Percentiles rank a stretch among this genome's conserved stretches.
Evolutionary conservation across 2,888 invertebrate genomes (phyloP).

Genomic region (Cryptophagus acutangulus): DNA sequence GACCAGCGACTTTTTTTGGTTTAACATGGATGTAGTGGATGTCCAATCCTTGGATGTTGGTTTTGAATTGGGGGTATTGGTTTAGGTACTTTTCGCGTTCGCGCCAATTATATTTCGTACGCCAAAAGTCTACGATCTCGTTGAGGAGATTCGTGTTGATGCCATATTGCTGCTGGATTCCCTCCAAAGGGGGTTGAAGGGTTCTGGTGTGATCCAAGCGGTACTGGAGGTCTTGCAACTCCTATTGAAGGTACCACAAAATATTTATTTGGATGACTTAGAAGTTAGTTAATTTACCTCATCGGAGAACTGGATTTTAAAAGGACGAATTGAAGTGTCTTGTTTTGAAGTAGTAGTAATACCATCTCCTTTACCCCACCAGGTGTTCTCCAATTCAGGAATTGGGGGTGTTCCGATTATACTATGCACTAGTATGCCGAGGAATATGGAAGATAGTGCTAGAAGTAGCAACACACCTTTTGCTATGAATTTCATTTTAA

Average conservation of each 20-base stretch:
- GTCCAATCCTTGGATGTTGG: conserved; percentile 65
- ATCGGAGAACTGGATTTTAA: conserved; percentile 55
- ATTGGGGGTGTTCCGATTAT: conserved; percentile 8
- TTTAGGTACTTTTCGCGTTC: conserved; percentile 62
- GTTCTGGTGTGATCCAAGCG: conserved; percentile 51
- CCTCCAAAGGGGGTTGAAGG: conserved; percentile 56
- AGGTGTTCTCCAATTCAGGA: conserved; percentile 40
- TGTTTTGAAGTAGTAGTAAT: conserved; percentile 45
- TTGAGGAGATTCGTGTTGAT: conserved; percentile 67
- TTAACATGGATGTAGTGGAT: conserved; percentile 55
- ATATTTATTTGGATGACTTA: too few relatives aligned
- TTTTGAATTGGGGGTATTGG: conserved; percentile 62
- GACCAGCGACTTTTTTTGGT: conserved; percentile 47
- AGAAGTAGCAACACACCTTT: background rate
- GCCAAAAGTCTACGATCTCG: conserved; percentile 73
- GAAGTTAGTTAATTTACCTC: conserved; percentile 54
- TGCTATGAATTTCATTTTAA: conserved; percentile 1
- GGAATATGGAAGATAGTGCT: background rate
- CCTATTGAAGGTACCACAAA: too few relatives aligned
- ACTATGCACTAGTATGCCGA: background rate
- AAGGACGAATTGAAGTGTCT: conserved; percentile 53
- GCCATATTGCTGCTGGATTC: conserved; percentile 72
- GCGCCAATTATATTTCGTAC: conserved; percentile 64
- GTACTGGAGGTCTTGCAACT: conserved; percentile 54
- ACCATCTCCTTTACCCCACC: conserved; percentile 60